Evolutionary conservation across 1,140 invertebrate genomes (phyloP), one percentile per base, ranked within the genome.

Genomic region (Brachionus rubens): DNA sequence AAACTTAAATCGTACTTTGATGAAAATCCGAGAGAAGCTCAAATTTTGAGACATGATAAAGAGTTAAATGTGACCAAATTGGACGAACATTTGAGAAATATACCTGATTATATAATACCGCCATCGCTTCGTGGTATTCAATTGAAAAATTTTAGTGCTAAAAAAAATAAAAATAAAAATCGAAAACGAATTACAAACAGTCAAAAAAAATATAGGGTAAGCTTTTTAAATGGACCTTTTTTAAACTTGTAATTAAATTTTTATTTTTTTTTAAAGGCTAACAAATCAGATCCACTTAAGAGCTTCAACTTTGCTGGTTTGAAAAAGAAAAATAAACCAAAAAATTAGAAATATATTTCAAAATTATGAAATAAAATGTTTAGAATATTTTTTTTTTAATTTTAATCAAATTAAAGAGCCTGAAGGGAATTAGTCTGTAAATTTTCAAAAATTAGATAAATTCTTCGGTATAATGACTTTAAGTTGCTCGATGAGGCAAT

Each of bases 1-100:
- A 94, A 95, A 86, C 84, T 98, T 5, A 93, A 96, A 87, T 91
- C 90, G 81, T 62, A 75, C 75, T 72, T 77, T 56, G 59, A 76
- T 28, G 75, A 76, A 21, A 59, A 76, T 67, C 52, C 52, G 16
- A 30, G 48, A 19, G 75, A 76, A 47, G 48, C 40, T 46, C 56
- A 59, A 30, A 47, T 62, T 33, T 36, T 76, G 10, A 50, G 75
- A 47, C 52, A 65, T 36, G 75, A 76, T 50, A 54, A 54, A 24
- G 72, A 54, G 47, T 59, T 75, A 16, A 54, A 75, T 47, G 33
- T 75, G 9, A 54, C 48, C 16, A 75, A 30, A 24, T n/a, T 75
- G 12, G 28, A 75, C 30, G 72, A 75, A 59, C 72, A 75, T 54
- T 33, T 75, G 9, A 21, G 36, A 7, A 33, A 75, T 59, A 50